phyloP scores from a whole-genome alignment of 2,888 invertebrate genomes.

The Phoenoteleia sp. region DNA sequence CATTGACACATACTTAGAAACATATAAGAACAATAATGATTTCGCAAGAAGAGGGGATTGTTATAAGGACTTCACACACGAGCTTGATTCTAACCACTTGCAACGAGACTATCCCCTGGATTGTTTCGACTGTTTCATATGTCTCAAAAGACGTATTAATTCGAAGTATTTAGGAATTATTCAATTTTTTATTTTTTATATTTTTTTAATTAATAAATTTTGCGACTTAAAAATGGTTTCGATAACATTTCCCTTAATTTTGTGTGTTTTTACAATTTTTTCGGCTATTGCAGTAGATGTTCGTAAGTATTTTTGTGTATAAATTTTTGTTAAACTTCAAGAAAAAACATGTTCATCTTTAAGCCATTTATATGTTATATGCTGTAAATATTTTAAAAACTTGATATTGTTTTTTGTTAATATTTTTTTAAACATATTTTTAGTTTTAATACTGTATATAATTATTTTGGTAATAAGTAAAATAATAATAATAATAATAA shows the following conservation, averaged over 20 bases:
- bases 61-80: slow-evolving; percentile 81
- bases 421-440: too few relatives aligned
- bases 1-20: slow-evolving; percentile 42
- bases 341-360: too few relatives aligned
- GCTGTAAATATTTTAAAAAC: too few relatives aligned
- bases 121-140: slow-evolving; percentile 46
- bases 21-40: slow-evolving; percentile 77
- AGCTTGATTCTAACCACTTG: slow-evolving; percentile 79
- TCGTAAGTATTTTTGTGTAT: slow-evolving; percentile 81
- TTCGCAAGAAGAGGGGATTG: slow-evolving; percentile 75
- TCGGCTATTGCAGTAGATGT: slow-evolving; percentile 74
- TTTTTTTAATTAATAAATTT: slow-evolving; percentile 21
- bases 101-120: slow-evolving; percentile 77
- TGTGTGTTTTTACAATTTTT: slow-evolving; percentile 33
- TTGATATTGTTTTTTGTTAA: too few relatives aligned
- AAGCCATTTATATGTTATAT: too few relatives aligned
- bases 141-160: slow-evolving; percentile 6
- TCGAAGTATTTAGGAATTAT: not conserved
- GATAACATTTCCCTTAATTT: not conserved
- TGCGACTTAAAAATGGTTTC: not conserved
- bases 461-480: too few relatives aligned
- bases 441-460: too few relatives aligned
- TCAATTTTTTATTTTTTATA: slow-evolving; percentile 12
- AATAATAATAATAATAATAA: too few relatives aligned
- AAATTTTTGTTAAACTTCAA: not conserved